Conservation (phyloP, 2,888 invertebrate genomes). For the Lasioglossum leucozonium region DNA sequence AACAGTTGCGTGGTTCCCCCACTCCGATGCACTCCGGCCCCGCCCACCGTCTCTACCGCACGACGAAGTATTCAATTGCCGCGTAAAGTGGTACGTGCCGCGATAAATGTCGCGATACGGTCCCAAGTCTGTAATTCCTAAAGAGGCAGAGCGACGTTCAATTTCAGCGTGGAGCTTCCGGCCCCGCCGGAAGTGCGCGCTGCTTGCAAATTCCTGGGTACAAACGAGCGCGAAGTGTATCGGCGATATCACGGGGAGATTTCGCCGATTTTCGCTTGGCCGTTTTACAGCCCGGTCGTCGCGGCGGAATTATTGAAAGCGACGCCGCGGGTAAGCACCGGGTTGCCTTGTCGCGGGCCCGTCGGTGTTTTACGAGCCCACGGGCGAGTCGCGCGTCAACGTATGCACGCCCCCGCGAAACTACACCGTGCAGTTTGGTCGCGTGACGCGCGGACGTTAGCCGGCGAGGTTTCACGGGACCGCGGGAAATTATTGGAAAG, state of each 20-base stretch:
- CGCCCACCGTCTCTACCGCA: neutral
- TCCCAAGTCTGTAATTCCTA: neutral
- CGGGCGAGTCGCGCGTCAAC: slow-evolving; percentile 34
- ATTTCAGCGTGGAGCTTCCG: neutral
- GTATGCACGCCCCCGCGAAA: slow-evolving; percentile 33
- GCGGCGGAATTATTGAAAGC: slow-evolving; percentile 55
- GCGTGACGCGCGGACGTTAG: slow-evolving; percentile 41
- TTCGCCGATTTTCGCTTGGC: slow-evolving; percentile 13
- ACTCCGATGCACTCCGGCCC: neutral
- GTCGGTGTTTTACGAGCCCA: slow-evolving; percentile 55
- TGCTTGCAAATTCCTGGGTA: slow-evolving; percentile 2
- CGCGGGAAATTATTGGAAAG: slow-evolving; percentile 66
- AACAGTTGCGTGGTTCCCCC: neutral
- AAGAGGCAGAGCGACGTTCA: neutral
- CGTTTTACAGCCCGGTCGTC: slow-evolving; percentile 30
- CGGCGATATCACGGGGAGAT: slow-evolving; percentile 3
- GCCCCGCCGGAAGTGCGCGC: neutral
- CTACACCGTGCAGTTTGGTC: slow-evolving; percentile 25
- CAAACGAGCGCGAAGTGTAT: slow-evolving; percentile 6
- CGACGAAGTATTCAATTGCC: neutral
- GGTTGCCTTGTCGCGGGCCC: slow-evolving; percentile 27
- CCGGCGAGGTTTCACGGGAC: slow-evolving; percentile 35
- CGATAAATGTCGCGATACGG: slow-evolving; percentile 11
- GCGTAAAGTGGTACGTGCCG: neutral
- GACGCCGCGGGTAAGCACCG: slow-evolving; percentile 19